Base-by-base conservation (phyloP, 2,113 vertebrate genomes). In the Caloenas nicobarica region DNA sequence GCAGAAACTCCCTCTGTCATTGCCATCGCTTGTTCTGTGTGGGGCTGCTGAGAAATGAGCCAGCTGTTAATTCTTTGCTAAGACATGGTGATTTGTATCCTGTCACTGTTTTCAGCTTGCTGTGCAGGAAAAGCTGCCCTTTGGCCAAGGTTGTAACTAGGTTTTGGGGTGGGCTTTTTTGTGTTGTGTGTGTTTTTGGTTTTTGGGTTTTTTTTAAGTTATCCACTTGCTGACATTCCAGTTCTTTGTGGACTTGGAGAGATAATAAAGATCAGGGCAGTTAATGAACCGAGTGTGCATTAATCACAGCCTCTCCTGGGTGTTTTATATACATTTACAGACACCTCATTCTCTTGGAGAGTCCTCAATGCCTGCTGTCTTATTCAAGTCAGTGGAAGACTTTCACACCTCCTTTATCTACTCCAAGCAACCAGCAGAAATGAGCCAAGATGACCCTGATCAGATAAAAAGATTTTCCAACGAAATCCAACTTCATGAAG, bases 351-450 rank as follows among this genome's bases (percentile, higher is more conserved):
- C 50, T 88, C 54, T 86, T 85, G 74, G 62, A 74, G 79, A 85
- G 60, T 86, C 92, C 86, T 90, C 80, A 21, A 3, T 94, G 61
- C 77, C 93, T 90, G 76, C 80, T 46, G 15, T 78, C 7, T 61
- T 91, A 80, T 53, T 85, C 87, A 57, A 91, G 54, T 81, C 91
- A 36, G 11, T 95, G 78, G 96, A 97, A 81, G 94, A 98, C 57
- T 80, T 95, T 92, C 95, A 74, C 60, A 60, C 93, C 61, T 97
- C 97, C 72, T 88, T 96, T 33, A 79, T 58, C 50, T 87, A 72
- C 81, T 81, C 94, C 13, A 91, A 93, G 66, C 93, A 96, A 14
- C 60, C 82, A 46, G 64, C 33, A 70, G 93, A 94, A 73, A 53
- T 14, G 10, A 89, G 38, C 72, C 89, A 84, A n/a, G n/a, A 42